Conservation (phyloP, 2,888 invertebrate species). For the Frankliniella intonsa region DNA sequence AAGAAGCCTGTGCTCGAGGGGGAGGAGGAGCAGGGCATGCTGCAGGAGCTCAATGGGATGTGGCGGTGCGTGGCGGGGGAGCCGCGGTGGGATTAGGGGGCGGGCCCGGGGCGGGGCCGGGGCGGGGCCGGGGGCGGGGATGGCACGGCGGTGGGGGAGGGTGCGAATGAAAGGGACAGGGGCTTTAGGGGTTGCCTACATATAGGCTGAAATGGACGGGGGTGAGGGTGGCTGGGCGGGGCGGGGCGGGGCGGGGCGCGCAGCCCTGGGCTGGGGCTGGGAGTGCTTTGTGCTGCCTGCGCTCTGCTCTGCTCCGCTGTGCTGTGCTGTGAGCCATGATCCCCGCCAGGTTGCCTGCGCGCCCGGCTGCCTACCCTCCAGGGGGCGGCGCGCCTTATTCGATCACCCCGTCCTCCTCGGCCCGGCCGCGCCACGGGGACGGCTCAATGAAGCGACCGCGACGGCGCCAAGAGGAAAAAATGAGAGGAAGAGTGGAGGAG, state of each 20-base stretch:
- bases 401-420: background rate
- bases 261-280: background rate
- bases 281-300: background rate
- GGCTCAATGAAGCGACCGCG: background rate
- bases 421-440: background rate
- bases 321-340: background rate
- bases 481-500: background rate
- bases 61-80: background rate
- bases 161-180: background rate
- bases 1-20: background rate
- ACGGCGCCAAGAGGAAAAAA: background rate
- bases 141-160: background rate
- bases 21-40: background rate
- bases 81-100: background rate
- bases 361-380: background rate
- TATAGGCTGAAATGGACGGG: background rate
- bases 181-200: constrained; percentile 12
- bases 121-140: background rate
- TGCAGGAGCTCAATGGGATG: background rate
- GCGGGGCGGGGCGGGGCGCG: background rate
- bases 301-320: background rate
- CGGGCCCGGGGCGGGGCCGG: background rate
- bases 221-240: background rate
- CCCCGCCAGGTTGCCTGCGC: background rate
- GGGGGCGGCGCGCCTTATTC: background rate